Base-by-base conservation (phyloP, 2,113 vertebrate species). In the Mixornis gularis region DNA sequence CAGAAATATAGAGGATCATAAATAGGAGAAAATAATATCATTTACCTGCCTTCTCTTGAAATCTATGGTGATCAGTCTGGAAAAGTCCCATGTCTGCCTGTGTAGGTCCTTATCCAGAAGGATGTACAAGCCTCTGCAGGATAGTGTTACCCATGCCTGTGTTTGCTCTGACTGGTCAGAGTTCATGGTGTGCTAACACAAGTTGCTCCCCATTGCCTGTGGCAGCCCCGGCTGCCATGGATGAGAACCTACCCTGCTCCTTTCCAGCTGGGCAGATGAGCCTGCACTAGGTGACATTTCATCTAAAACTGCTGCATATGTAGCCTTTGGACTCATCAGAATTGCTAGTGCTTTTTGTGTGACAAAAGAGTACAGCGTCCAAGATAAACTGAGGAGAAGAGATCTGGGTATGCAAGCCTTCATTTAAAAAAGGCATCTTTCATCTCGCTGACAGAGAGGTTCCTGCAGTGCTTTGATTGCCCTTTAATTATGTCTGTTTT, bases 401-500 rank as follows among this genome's bases (percentile, higher is more conserved):
- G 81, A 82, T 91, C 40, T 87, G 87, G 71, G 56, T 70, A 64
- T 63, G 72, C 89, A 89, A 55, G 82, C 68, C 74, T 93, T 91
- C 85, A 89, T 91, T 89, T 93, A 19, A 63, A 85, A 91, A 82
- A 93, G 85, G 44, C 71, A 89, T 91, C 95, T 95, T 95, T 96
- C 94, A 94, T 92, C 94, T 95, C 4, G 7, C 81, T 95, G 95
- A 89, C 95, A 91, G 89, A 5, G 10, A 96, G 81, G 94, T 92
- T 95, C 95, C 95, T 93, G 84, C 74, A 95, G 91, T 0, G 1
- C 91, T 95, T 77, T 91, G 95, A 77, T 92, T 95, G 92, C 89
- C 79, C 94, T 96, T 93, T 94, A 94, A 96, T 96, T 96, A 93
- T 3, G 56, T 59, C 81, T 92, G 85, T 36, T 89, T 95, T 95